Percentiles rank a stretch among this genome's conserved stretches.
phyloP scores from a whole-genome alignment of 2,797 vertebrate species.

The Sebastes trivittatus region DNA sequence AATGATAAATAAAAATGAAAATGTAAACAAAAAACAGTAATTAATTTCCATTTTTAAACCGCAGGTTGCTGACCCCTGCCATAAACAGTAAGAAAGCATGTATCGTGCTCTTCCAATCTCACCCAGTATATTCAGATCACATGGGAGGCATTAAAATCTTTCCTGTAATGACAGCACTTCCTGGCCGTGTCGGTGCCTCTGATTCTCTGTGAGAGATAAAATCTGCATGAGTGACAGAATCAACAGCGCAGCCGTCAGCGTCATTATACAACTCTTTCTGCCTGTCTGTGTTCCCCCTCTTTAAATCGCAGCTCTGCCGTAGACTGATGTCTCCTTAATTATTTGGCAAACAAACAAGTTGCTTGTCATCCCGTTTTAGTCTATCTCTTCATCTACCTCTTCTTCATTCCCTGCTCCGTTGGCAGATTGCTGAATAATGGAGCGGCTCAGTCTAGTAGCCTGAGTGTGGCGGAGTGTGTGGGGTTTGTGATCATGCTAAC shows the following conservation, averaged over 20 bases:
- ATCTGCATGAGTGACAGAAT: constrained; percentile 50
- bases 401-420: constrained; percentile 29
- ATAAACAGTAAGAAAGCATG: not conserved
- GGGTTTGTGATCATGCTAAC: not conserved
- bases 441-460: constrained; percentile 36
- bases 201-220: constrained; percentile 38
- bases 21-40: too few species aligned
- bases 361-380: constrained; percentile 60
- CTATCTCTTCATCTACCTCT: constrained; percentile 58
- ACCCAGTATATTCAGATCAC: constrained; percentile 24
- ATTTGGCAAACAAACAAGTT: constrained; percentile 73
- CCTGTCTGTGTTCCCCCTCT: constrained; percentile 33
- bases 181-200: constrained; percentile 28
- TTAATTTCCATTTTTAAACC: too few species aligned
- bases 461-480: constrained; percentile 17
- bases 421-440: constrained; percentile 71
- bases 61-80: too few species aligned
- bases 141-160: constrained; percentile 13
- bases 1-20: too few species aligned
- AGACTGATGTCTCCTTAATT: constrained; percentile 66
- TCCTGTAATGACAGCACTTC: constrained; percentile 34
- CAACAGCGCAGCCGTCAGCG: constrained; percentile 37
- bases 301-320: constrained; percentile 46
- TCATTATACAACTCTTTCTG: constrained; percentile 42
- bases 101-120: not conserved